phyloP scores from a whole-genome alignment of 2,888 invertebrate species.

The Scrobipalpa costella region DNA sequence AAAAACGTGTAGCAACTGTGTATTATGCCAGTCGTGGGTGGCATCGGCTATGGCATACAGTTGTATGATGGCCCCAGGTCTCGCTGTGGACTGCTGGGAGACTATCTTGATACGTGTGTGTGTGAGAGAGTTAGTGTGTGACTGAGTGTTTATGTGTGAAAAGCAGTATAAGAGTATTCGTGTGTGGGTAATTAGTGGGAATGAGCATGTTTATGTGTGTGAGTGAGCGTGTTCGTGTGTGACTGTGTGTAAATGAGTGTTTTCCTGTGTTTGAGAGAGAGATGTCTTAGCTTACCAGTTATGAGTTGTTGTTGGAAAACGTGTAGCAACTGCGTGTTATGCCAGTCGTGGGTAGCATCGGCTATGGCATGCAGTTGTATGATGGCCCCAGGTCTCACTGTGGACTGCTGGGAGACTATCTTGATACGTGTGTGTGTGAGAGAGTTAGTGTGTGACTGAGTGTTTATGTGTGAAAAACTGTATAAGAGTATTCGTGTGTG shows the following conservation, averaged over 20 bases:
- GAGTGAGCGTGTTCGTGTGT: constrained; percentile 77
- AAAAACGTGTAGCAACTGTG: constrained; percentile 97
- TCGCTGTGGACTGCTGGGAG: constrained; percentile 98
- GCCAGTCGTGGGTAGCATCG: constrained; percentile 97
- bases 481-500: no score
- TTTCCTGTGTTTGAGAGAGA: no score
- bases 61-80: constrained; percentile 99
- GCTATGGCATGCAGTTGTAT: constrained; percentile 96
- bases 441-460: constrained; percentile 99
- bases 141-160: constrained; percentile 97
- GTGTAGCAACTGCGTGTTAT: constrained; percentile 97
- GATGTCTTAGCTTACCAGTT: constrained; percentile 82
- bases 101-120: no score
- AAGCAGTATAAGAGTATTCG: no score
- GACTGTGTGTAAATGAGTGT: no score
- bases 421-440: no score
- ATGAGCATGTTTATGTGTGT: no score
- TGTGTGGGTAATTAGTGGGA: no score
- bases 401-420: no score
- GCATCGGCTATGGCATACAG: constrained; percentile 96
- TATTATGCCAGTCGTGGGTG: constrained; percentile 97
- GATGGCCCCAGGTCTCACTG: constrained; percentile 99
- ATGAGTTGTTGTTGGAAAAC: constrained; percentile 98
- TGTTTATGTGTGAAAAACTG: constrained; percentile 96
- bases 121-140: no score